Evolutionary conservation across 2,797 vertebrate species (phyloP).

Genomic region (Pangasius mekongensis): DNA sequence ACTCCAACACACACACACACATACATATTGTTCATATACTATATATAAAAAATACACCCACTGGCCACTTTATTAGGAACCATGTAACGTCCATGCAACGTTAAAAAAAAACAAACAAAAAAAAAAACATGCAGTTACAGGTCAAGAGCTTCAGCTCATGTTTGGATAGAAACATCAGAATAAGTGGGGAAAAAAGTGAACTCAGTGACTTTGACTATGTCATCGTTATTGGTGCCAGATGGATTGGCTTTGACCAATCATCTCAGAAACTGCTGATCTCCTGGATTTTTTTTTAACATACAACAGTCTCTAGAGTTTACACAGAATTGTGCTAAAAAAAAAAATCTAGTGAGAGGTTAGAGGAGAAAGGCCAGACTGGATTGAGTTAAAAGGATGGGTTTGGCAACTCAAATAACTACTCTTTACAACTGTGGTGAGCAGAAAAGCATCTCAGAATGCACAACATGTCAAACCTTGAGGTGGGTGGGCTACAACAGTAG

Average conservation of each 20-base stretch:
- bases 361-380: background rate
- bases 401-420: background rate
- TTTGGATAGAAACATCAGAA: background rate
- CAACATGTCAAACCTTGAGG: background rate
- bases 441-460: slow-evolving; percentile 38
- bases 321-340: background rate
- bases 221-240: background rate
- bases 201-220: background rate
- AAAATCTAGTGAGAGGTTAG: background rate
- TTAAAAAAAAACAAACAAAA: background rate
- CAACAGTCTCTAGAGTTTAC: background rate
- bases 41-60: background rate
- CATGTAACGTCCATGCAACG: background rate
- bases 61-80: background rate
- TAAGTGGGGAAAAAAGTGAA: background rate
- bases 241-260: background rate
- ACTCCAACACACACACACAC: slow-evolving; percentile 45
- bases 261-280: background rate
- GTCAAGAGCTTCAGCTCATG: background rate
- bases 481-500: background rate
- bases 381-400: background rate
- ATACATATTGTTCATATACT: background rate
- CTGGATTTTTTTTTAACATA: background rate
- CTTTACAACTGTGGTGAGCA: background rate
- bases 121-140: background rate